Conservation (phyloP, 2,888 invertebrate species). For the Metallyticus violacea region DNA sequence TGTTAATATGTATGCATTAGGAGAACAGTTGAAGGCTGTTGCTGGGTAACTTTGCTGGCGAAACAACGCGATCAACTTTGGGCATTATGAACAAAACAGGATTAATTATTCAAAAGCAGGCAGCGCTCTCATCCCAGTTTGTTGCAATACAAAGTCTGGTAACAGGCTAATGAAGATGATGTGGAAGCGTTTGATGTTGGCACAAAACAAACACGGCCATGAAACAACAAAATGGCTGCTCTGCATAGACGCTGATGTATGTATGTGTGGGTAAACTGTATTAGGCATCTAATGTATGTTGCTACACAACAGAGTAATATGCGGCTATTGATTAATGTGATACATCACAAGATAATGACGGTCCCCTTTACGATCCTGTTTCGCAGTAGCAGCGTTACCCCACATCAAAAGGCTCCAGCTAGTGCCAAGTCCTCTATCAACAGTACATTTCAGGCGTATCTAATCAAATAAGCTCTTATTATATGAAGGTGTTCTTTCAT, state of each 20-base stretch:
- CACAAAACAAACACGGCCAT: slow-evolving; percentile 12
- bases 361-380: background rate
- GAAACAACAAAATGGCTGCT: slow-evolving; percentile 25
- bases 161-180: slow-evolving; percentile 22
- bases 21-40: background rate
- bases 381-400: background rate
- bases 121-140: background rate
- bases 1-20: background rate
- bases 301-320: background rate
- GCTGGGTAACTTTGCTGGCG: too few relatives aligned
- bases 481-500: too few relatives aligned
- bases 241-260: background rate
- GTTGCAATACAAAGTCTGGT: background rate
- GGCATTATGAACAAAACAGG: slow-evolving; percentile 1
- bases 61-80: background rate
- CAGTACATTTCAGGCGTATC: too few relatives aligned
- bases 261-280: background rate
- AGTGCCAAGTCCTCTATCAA: background rate
- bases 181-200: slow-evolving; percentile 19
- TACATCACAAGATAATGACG: slow-evolving; percentile 21
- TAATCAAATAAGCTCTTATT: too few relatives aligned
- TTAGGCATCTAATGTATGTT: background rate
- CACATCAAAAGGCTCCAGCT: background rate
- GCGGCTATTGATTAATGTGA: slow-evolving; percentile 20
- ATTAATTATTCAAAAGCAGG: slow-evolving; percentile 3